phyloP scores from a whole-genome alignment of 2,888 invertebrate genomes.

The Pegoplata infirma region DNA sequence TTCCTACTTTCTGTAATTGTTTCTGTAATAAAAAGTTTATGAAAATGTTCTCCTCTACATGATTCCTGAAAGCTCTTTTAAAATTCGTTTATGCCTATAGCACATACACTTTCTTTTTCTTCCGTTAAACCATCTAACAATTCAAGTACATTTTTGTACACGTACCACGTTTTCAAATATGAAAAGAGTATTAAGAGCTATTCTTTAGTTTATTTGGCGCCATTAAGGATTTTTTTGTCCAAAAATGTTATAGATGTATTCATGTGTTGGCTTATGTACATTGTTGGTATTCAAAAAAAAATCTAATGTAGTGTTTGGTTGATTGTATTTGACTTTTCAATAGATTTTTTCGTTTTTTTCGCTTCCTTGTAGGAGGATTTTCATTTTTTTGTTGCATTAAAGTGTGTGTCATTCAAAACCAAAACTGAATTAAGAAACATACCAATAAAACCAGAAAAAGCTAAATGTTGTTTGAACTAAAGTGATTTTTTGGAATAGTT shows the following conservation, averaged over 20 bases:
- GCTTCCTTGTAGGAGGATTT: not conserved
- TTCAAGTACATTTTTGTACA: not conserved
- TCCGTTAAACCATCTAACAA: not conserved
- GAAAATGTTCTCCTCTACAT: no score
- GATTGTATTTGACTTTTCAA: constrained; percentile 6
- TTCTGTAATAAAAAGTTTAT: no score
- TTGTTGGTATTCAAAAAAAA: not conserved
- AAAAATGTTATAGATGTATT: not conserved
- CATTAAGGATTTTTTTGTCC: not conserved
- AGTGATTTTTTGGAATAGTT: not conserved
- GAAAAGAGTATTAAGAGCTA: not conserved
- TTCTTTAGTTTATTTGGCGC: not conserved
- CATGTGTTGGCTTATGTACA: not conserved
- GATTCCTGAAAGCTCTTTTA: no score
- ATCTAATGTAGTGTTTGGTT: not conserved
- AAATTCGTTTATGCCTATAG: no score
- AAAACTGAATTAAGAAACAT: not conserved
- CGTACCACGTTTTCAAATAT: not conserved
- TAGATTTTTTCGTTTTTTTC: constrained; percentile 4
- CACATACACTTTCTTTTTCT: not conserved
- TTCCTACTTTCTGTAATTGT: no score
- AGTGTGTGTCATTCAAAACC: not conserved
- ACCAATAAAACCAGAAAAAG: not conserved
- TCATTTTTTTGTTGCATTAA: not conserved
- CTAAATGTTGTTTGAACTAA: not conserved